A percentile compares a stretch with the other conserved stretches of the same genome.
These are phyloP conservation scores for Cosmopolites sordidus DNA, from an alignment of 2,888 invertebrate species.

Conservation along the genomic window DNA sequence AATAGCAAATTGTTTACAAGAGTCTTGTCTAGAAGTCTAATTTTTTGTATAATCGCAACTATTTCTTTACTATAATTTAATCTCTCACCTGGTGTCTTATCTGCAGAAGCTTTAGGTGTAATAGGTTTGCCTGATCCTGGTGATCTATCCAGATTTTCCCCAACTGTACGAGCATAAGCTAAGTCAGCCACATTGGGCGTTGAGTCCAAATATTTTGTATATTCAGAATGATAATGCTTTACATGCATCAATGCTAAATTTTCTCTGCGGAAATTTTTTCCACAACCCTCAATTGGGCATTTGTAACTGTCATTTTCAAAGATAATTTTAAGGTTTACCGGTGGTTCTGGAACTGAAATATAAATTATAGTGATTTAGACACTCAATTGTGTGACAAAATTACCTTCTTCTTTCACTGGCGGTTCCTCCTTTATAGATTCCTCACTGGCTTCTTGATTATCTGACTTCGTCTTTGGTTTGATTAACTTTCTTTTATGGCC, in stretches of 20 bases:
- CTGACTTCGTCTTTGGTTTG: constrained; percentile 3
- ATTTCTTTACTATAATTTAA: too few relatives aligned
- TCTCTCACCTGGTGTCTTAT: constrained; percentile 23
- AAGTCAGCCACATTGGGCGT: constrained; percentile 84
- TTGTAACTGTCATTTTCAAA: constrained; percentile 63
- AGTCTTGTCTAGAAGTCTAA: too few relatives aligned
- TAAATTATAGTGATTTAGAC: neutral
- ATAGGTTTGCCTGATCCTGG: constrained; percentile 30
- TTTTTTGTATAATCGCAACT: too few relatives aligned
- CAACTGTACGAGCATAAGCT: constrained; percentile 72
- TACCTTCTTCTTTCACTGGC: constrained; percentile 32
- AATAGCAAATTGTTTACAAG: too few relatives aligned
- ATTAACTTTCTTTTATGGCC: constrained; percentile 31
- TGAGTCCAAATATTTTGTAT: constrained; percentile 68
- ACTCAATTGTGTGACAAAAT: neutral
- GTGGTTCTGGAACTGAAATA: constrained; percentile 34
- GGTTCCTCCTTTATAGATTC: constrained; percentile 17
- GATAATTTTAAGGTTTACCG: constrained; percentile 42
- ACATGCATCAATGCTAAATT: constrained; percentile 89
- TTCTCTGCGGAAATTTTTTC: constrained; percentile 86
- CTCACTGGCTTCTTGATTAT: neutral
- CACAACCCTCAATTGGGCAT: constrained; percentile 79
- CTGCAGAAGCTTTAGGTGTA: constrained; percentile 23
- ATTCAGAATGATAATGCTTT: constrained; percentile 87
- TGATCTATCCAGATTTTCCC: constrained; percentile 52